phyloP scores from a whole-genome alignment of 2,888 invertebrate species.

The Busseola fusca region DNA sequence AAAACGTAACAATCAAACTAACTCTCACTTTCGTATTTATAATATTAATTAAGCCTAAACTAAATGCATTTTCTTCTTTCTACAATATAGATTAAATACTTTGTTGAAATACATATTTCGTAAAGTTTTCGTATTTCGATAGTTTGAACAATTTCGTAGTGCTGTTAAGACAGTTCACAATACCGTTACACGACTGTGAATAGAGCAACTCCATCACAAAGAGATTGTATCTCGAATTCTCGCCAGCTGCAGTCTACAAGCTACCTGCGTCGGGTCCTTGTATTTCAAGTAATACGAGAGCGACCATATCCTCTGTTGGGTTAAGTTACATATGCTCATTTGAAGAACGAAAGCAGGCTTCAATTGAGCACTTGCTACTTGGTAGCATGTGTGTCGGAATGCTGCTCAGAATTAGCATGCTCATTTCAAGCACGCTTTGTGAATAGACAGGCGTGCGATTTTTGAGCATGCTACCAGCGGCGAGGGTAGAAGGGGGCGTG shows the following conservation, averaged over 20 bases:
- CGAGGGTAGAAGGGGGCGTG: no score
- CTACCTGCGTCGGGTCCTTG: neutral
- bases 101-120: neutral
- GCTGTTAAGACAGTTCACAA: neutral
- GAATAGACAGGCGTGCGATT: no score
- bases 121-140: neutral
- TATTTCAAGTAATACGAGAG: neutral
- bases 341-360: no score
- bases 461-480: no score
- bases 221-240: slow-evolving; percentile 19
- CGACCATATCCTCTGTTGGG: neutral
- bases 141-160: neutral
- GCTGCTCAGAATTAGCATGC: no score
- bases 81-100: neutral
- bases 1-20: neutral
- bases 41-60: neutral
- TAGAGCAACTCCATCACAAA: slow-evolving; percentile 19
- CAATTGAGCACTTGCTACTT: no score
- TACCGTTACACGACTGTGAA: slow-evolving; percentile 2
- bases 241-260: slow-evolving; percentile 10
- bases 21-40: neutral
- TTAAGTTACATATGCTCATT: no score
- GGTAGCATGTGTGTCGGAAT: no score
- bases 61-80: neutral
- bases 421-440: no score